Base-by-base conservation (phyloP, 2,888 invertebrate genomes). In the Choreutis nemorana region DNA sequence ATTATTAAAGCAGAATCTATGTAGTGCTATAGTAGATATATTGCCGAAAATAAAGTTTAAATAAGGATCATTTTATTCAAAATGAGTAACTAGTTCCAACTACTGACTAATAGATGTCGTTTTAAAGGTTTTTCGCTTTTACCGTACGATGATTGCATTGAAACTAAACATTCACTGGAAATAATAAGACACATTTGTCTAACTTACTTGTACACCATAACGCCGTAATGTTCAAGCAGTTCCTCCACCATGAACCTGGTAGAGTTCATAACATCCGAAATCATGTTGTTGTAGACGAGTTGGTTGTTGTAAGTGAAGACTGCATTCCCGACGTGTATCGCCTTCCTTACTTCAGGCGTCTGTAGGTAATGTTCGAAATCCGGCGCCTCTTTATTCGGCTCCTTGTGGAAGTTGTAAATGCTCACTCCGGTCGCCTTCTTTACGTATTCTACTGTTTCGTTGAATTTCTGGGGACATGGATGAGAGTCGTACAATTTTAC, bases 241-340 rank as follows among this genome's bases (percentile, higher is more conserved):
- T 78, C 78, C 9, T 80, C 72, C 9, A 89, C 57, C 57, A 83
- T 81, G 0, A 80, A 63, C 13, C 83, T 81, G 2, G 87, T 79
- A 1, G 87, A 85, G 38, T 83, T 81, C 72, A 90, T 79, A 27
- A 89, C 78, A 52, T 92, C 92, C 3, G 65, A 57, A 21, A 80
- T 58, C 11, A 91, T 57, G 39, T 45, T 46, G 0, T 25, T 26
- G 2, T 53, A 45, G 1, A 53, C 54, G 0, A 48, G 51, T 1
- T 2, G 18, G 20, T 65, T 67, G 20, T 47, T 45, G 31, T 59
- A 58, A 1, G 44, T 35, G 25, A 66, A 67, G 10, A 79, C 59
- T n/a, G 79, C 64, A 41, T 83, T 82, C 1, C 91, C 91, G 0
- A 91, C 90, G 46, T 92, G 91, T 28, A 92, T 82, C 0, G 86